These are phyloP conservation scores for Rallus crepitans DNA, from an alignment of 2,797 vertebrate species.

Conservation along the genomic window DNA sequence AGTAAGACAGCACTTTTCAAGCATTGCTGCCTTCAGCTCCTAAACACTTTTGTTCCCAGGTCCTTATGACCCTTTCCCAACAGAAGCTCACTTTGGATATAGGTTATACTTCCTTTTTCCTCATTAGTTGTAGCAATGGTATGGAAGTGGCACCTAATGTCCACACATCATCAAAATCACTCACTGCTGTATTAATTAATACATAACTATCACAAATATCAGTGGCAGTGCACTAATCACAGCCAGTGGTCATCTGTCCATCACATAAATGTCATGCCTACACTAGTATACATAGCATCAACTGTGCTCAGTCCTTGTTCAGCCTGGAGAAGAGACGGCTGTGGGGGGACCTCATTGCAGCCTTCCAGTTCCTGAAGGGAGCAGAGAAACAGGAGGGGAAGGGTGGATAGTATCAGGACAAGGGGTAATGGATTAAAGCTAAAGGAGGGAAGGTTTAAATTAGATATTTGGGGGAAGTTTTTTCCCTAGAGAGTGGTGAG, in stretches of 20 bases:
- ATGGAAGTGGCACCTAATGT: not conserved
- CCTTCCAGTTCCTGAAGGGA: too few relatives aligned
- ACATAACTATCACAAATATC: not conserved
- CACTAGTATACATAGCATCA: rapidly evolving
- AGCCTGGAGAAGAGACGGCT: too few relatives aligned
- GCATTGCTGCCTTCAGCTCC: not conserved
- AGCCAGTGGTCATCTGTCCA: not conserved
- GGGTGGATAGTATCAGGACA: too few relatives aligned
- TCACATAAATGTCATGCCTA: rapidly evolving
- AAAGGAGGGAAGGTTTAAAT: too few relatives aligned
- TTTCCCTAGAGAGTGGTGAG: too few relatives aligned
- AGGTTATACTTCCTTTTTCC: not conserved
- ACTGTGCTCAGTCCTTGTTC: not conserved
- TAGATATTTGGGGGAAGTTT: too few relatives aligned
- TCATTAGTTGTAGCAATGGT: not conserved
- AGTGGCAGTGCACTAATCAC: not conserved
- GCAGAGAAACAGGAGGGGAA: too few relatives aligned
- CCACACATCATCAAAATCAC: rapidly evolving
- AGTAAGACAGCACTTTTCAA: too few relatives aligned
- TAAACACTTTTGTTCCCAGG: not conserved
- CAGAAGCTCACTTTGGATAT: not conserved
- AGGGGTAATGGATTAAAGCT: too few relatives aligned
- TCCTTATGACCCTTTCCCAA: too few relatives aligned
- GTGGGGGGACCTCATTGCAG: too few relatives aligned
- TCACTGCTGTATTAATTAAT: not conserved